These are phyloP conservation scores for Chloroclysta siterata DNA, from an alignment of 2,888 invertebrate genomes.

Conservation along the genomic window DNA sequence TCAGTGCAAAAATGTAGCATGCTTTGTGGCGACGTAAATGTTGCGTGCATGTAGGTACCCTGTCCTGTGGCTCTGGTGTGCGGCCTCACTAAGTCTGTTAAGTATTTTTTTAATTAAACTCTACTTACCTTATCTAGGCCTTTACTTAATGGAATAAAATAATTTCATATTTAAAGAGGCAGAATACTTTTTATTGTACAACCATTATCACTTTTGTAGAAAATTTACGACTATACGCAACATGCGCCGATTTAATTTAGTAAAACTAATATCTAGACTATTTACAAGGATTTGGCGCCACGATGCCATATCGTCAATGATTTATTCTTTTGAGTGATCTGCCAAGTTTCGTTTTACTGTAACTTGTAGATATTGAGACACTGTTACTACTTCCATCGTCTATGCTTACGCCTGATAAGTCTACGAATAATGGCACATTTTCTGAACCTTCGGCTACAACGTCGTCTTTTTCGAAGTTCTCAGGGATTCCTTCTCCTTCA, in stretches of 20 bases:
- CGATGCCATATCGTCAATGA: conserved; percentile 63
- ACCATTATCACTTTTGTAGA: conserved; percentile 79
- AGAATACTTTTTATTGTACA: conserved; percentile 80
- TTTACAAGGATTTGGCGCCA: conserved; percentile 72
- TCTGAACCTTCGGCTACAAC: conserved; percentile 71
- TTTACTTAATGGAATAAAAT: too few species aligned
- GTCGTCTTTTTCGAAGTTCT: conserved; percentile 68
- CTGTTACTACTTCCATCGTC: conserved; percentile 68
- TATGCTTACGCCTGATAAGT: conserved; percentile 75
- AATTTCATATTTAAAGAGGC: conserved; percentile 46
- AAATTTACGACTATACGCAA: conserved; percentile 75
- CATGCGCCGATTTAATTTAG: conserved; percentile 79
- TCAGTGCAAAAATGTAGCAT: too few species aligned
- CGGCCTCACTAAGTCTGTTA: too few species aligned
- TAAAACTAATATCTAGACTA: conserved; percentile 78
- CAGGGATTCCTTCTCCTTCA: conserved; percentile 78
- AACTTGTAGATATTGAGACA: conserved; percentile 80
- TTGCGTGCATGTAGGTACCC: too few species aligned
- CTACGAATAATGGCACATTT: conserved; percentile 82
- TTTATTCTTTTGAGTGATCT: conserved; percentile 71
- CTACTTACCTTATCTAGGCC: too few species aligned
- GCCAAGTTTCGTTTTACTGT: conserved; percentile 82
- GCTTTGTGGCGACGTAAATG: too few species aligned
- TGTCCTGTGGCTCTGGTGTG: too few species aligned
- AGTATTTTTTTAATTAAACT: too few species aligned